phyloP scores from a whole-genome alignment of 2,113 vertebrate genomes.

The Sinocyclocheilus rhinocerous region DNA sequence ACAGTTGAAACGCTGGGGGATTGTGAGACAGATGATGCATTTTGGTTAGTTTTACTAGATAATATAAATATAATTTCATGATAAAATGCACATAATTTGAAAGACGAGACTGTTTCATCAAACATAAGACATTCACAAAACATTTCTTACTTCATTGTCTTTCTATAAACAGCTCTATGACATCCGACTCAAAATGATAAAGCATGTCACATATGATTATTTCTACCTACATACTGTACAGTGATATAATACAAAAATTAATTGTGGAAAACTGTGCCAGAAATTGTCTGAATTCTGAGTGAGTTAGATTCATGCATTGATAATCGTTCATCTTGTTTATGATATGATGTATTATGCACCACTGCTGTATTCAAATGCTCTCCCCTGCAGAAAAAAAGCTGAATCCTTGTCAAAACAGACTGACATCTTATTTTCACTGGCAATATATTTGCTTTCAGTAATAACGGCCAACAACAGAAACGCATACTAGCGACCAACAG shows the following conservation, averaged over 20 bases:
- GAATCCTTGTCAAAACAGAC: neutral
- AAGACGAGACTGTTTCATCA: neutral
- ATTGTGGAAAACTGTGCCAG: neutral
- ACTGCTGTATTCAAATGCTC: neutral
- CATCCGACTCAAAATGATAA: neutral
- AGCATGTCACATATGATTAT: neutral
- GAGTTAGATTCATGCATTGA: neutral
- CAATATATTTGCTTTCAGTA: neutral
- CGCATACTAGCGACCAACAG: neutral
- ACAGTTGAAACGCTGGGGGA: too few species aligned
- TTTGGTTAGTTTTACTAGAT: too few species aligned
- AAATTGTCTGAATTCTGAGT: neutral
- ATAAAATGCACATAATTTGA: too few species aligned
- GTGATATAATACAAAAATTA: neutral
- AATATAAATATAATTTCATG: too few species aligned
- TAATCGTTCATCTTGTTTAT: neutral
- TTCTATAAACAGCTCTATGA: neutral
- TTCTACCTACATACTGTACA: neutral
- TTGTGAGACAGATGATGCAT: too few species aligned
- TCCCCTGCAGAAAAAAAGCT: neutral
- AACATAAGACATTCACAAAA: neutral
- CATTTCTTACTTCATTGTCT: neutral
- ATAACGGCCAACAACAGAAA: neutral
- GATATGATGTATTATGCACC: neutral
- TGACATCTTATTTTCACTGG: neutral